Percentiles rank a stretch among this genome's conserved stretches.
These are phyloP conservation scores for Miichthys miiuy DNA, from an alignment of 2,797 vertebrate species.

Conservation along the genomic window DNA sequence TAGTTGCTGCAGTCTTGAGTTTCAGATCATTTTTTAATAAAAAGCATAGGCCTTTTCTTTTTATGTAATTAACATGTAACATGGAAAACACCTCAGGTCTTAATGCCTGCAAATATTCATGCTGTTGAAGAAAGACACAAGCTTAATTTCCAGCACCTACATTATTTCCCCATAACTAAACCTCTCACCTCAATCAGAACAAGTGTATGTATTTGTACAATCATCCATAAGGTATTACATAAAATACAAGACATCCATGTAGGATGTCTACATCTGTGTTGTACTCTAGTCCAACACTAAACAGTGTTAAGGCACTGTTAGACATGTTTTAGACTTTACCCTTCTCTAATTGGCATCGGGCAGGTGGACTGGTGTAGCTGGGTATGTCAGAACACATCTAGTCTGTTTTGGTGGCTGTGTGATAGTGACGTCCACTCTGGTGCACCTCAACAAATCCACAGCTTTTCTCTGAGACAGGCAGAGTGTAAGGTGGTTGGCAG, in stretches of 20 bases:
- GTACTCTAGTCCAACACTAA: neutral
- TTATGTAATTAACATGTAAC: neutral
- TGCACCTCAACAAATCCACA: conserved; percentile 64
- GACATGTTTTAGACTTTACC: neutral
- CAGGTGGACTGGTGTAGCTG: conserved; percentile 26
- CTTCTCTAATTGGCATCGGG: conserved; percentile 4
- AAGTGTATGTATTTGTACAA: neutral
- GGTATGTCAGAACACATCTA: conserved; percentile 57
- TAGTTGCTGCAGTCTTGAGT: neutral
- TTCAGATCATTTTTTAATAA: neutral
- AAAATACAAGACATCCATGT: neutral
- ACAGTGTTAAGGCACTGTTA: neutral
- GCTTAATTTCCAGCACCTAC: neutral
- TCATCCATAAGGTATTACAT: neutral
- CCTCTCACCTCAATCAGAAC: neutral
- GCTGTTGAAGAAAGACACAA: neutral
- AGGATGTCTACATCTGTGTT: too few species aligned
- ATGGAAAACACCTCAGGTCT: neutral
- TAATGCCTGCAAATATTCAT: conserved; percentile 7
- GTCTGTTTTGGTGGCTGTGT: conserved; percentile 48
- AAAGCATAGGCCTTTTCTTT: neutral
- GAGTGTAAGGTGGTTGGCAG: conserved; percentile 64
- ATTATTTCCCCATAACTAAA: conserved; percentile 9
- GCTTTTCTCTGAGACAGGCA: conserved; percentile 66
- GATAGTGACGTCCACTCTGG: conserved; percentile 54